Evolutionary conservation across 2,888 invertebrate genomes (phyloP), one percentile per base, ranked within the genome.

Genomic region (Papilio elwesi): DNA sequence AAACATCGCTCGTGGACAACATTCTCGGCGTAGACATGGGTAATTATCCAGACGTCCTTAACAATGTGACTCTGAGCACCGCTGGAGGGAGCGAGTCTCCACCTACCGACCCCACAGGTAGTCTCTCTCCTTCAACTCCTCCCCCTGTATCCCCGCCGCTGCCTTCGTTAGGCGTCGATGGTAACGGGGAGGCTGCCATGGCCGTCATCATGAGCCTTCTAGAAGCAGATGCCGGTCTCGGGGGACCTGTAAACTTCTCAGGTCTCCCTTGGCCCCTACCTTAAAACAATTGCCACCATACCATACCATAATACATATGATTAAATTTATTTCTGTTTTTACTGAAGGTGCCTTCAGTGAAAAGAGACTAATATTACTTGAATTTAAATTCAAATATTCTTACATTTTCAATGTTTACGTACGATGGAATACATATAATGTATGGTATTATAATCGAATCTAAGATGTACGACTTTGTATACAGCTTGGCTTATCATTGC

Each of bases 121-220:
- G 94, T 49, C 71, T 94, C 51, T 64, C 75, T 0, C 9, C 78
- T 3, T 74, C 51, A 16, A 74, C 81, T 0, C 79, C 87, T 0
- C 81, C 85, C 0, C 75, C 84, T 10, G 68, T 70, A 6, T 85
- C 88, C 5, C 89, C 89, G 6, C 87, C 87, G 0, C 80, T 88
- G 13, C 84, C 87, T 0, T 79, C 87, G 0, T 80, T 88, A 3
- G 83, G 83, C 0, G 94, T 95, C 59, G 97, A 97, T 82, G 97
- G 97, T 55, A 97, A 97, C 84, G 97, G 98, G 80, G 98, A 98
- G 84, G 97, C 98, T 4, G 97, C 97, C 7, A 98, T 98, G 97
- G 97, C 98, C 0, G 97, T 98, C 78, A 97, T 98, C 79, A 98
- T 98, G 98, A 97, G 97, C 85, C 94, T 98, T 38, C 90, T 98